Base-by-base conservation (phyloP, 2,797 vertebrate species). In the Saxicola maurus region DNA sequence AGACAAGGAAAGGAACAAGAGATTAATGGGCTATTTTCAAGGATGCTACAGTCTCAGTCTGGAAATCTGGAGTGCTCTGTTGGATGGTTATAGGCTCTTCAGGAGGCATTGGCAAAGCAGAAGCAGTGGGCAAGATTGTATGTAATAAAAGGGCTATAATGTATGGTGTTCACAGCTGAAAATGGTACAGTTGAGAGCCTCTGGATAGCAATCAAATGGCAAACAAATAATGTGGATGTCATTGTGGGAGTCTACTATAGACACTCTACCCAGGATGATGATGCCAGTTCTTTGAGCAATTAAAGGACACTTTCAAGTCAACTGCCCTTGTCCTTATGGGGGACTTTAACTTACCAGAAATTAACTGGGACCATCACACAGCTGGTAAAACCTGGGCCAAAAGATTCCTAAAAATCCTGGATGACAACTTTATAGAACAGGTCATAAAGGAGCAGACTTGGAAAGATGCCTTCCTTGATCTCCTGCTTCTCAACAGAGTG, bases 231-330 rank as follows among this genome's bases (percentile, higher is more conserved):
- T 30, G 20, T 31, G 24, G 11, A 46, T 60, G 3, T 20, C 38
- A 38, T 14, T 67, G 38, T 52, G 38, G 30, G 24, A 52, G 9
- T 31, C 33, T 33, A 12, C 3, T 14, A 10, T 3, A 38, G 28
- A 38, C 16, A 11, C 52, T 51, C 62, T 53, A 25, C 5, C 11
- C 24, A 43, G 30, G 30, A 67, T 0, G 0, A 17, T 15, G 24
- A 53, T 33, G 19, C 17, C 20, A 53, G 17, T 40, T 60, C 55
- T 84, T 60, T 75, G 28, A 38, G 33, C 17, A 31, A 23, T 6
- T 27, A 43, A 73, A 35, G 11, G 17, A 20, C 11, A 33, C 3
- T 38, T 46, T 45, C 24, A 52, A 38, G 31, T 33, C 46, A 66
- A 24, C 13, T 20, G 19, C 19, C 17, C 9, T 59, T 60, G 31